Evolutionary conservation across 2,797 vertebrate genomes (phyloP), one percentile per base, ranked within the genome.

Genomic region (Knipowitschia caucasica): DNA sequence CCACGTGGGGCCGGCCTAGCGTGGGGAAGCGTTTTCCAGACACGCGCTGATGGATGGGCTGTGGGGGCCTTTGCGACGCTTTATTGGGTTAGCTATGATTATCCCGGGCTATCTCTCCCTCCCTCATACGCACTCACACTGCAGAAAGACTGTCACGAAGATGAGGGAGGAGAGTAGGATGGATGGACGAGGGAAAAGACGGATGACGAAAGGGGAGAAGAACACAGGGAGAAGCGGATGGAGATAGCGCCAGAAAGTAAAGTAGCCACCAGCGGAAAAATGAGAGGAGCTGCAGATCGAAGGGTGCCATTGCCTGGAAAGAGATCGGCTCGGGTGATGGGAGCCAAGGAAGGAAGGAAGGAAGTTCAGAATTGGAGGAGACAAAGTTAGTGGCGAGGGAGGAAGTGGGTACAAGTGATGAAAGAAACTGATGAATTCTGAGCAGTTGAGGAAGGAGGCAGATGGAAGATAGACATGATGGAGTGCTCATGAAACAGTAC

Each of bases 21-120:
- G 81, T 93, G 91, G 92, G 92, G 90, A 91, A 92, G 93, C 88
- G 91, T 93, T 92, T 94, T 93, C 93, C 95, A 96, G 95, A 94
- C 92, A 92, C 91, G 85, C 84, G 21, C 87, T 96, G 96, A 98
- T 99, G 89, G 95, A 99, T 98, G 93, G 91, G 86, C 77, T 85
- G 75, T 77, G 81, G 82, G 82, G 84, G 76, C 82, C 84, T 78
- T 84, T 78, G 85, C 61, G 94, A 97, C 94, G 93, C 93, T 96
- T 99, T 99, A 99, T 99, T 98, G 94, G 94, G 95, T 98, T 97
- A 94, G 91, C 92, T 92, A 93, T 98, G 95, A 98, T 99, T 98
- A 98, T 96, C 94, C 93, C 89, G 87, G 91, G 81, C 94, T 78
- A 71, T 78, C 70, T 81, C 80, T 50, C 51, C 21, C 29, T 44